Evolutionary conservation across 2,797 vertebrate genomes (phyloP).

Genomic region (Myiothlypis coronata): DNA sequence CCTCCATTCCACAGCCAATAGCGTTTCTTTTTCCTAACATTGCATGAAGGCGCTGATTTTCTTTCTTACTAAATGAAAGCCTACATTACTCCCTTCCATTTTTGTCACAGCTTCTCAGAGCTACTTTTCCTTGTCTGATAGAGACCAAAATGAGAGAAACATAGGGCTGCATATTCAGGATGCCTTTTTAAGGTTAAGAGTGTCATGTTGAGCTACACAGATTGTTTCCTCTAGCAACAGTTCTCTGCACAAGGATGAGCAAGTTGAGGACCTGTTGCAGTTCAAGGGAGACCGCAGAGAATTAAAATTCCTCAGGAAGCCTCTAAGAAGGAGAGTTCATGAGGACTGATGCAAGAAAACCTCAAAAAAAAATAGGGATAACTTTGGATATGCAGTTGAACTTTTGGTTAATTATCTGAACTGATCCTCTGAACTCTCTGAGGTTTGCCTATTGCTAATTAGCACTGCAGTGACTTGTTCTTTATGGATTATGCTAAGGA

Average conservation of each 20-base stretch:
- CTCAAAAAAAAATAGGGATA: not conserved
- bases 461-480: slow-evolving; percentile 63
- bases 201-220: not conserved
- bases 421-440: slow-evolving; percentile 69
- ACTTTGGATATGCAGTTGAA: slow-evolving; percentile 59
- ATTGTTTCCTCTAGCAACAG: not conserved
- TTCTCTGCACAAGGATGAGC: not conserved
- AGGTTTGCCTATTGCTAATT: slow-evolving; percentile 67
- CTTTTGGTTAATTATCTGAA: slow-evolving; percentile 69
- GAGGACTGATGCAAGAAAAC: not conserved
- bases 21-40: not conserved
- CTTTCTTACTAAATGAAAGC: not conserved
- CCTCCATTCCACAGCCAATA: not conserved
- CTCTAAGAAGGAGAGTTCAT: not conserved
- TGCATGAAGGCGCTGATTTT: not conserved
- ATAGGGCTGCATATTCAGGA: not conserved
- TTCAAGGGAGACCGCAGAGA: not conserved
- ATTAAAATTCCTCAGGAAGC: not conserved
- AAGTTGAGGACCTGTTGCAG: not conserved
- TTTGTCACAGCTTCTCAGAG: not conserved
- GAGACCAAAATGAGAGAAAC: not conserved
- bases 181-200: not conserved
- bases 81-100: not conserved
- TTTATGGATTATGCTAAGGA: slow-evolving; percentile 66
- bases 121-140: not conserved